A percentile compares a stretch with the other conserved stretches of the same genome.
Conservation (phyloP, 2,113 vertebrate genomes). For the Prolemur simus region DNA sequence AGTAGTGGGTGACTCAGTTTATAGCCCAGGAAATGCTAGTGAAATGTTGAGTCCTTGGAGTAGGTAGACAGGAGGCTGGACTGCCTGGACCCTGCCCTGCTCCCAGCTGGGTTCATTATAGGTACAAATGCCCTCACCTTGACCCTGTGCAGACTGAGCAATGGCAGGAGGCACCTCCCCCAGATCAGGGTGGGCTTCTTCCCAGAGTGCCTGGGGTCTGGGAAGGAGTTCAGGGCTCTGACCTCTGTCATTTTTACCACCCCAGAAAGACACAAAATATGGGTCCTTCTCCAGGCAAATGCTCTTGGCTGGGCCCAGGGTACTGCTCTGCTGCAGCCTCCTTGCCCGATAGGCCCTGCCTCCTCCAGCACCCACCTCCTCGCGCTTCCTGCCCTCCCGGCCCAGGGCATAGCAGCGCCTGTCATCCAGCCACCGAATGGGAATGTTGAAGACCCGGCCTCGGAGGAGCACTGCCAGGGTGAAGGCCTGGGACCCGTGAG, state of each 20-base stretch:
- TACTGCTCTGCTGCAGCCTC: neutral
- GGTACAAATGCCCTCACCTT: neutral
- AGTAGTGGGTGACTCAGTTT: neutral
- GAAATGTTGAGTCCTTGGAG: neutral
- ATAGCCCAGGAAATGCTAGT: neutral
- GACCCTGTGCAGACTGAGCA: neutral
- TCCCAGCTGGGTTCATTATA: neutral
- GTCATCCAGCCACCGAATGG: constrained; percentile 86
- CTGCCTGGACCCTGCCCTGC: neutral
- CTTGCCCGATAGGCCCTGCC: neutral
- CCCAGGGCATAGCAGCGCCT: constrained; percentile 85
- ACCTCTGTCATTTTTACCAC: neutral
- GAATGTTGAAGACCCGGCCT: constrained; percentile 92
- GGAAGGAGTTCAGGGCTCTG: neutral
- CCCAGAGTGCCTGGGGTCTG: neutral
- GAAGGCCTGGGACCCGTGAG: constrained; percentile 85
- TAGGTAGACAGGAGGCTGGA: neutral
- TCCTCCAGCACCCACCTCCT: constrained; percentile 84
- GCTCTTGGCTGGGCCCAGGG: neutral
- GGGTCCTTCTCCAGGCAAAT: neutral
- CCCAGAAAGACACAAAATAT: neutral
- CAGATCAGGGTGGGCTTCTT: neutral
- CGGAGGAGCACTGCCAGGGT: constrained; percentile 90
- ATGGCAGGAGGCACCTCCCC: neutral
- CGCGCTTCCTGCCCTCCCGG: constrained; percentile 87